Evolutionary conservation across 2,797 vertebrate genomes (phyloP).

Genomic region (Syncerus caffer): DNA sequence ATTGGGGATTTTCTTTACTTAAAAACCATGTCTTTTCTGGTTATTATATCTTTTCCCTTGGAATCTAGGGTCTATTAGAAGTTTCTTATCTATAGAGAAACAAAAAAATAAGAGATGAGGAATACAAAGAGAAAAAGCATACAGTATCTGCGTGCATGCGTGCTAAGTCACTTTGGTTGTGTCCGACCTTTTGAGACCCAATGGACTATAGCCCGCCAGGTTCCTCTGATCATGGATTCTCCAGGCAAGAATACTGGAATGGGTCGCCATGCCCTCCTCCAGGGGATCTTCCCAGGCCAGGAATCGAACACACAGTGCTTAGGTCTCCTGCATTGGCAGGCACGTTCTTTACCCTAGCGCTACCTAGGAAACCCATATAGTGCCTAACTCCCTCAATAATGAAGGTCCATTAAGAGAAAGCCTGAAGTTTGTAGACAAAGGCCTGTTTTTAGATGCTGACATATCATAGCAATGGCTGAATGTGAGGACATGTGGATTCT

Average conservation of each 20-base stretch:
- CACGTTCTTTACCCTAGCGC: background rate
- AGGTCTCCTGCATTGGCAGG: background rate
- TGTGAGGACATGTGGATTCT: background rate
- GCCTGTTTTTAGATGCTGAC: background rate
- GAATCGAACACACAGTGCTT: background rate
- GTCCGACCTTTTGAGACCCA: background rate
- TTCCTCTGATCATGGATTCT: background rate
- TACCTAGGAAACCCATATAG: background rate
- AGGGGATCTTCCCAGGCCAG: background rate
- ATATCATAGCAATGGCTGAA: background rate
- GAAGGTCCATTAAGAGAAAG: background rate
- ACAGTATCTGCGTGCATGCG: background rate
- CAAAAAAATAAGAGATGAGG: background rate
- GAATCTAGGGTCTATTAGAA: slow-evolving; percentile 30
- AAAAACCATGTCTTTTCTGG: slow-evolving; percentile 48
- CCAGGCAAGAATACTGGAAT: background rate
- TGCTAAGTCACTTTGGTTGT: background rate
- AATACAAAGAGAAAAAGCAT: background rate
- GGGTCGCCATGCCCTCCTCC: background rate
- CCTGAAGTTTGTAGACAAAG: too few species aligned
- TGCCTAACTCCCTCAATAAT: background rate
- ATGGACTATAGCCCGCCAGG: background rate
- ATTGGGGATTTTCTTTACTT: slow-evolving; percentile 46
- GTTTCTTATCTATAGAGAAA: slow-evolving; percentile 17
- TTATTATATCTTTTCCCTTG: slow-evolving; percentile 53